Base-by-base conservation (phyloP, 2,113 vertebrate genomes). In the Phyllostomus hastatus region DNA sequence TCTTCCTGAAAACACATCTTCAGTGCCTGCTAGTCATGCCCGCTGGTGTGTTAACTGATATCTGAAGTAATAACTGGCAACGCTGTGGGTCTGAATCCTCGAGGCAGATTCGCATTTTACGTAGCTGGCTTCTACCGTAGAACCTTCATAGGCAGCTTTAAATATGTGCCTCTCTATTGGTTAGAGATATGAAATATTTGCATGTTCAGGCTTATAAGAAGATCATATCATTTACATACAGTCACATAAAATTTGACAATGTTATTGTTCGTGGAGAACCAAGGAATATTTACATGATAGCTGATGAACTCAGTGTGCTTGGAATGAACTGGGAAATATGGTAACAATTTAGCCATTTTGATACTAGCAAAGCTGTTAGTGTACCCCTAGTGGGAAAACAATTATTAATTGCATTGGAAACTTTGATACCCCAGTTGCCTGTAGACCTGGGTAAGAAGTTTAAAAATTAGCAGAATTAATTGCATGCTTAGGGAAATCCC, bases 391-490 rank as follows among this genome's bases (percentile, higher is more conserved):
- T 54, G 28, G 72, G 50, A 84, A 80, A 52, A 66, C 5, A 70
- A 26, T 24, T 75, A 66, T 75, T 96, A 52, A 52, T 95, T 76
- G n/a, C 33, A 11, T 76, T 78, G 31, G 57, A 88, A 82, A 87
- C 33, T 90, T 86, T 16, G 16, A 54, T 76, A 46, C 3, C 46
- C 48, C n/a, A 78, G 12, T 80, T 85, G 14, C 86, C 81, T 75
- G 1, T 85, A 20, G 91, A 69, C 31, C 48, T 89, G 14, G 10
- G 69, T 69, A 78, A 93, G 24, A 92, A 67, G 7, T 88, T 80
- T 81, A 88, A 88, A 70, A 86, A 86, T 52, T 88, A 78, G n/a
- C n/a, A 76, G 85, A 86, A 72, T 54, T 73, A 92, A 90, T 75
- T 90, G 52, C 24, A 82, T 96, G 67, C 83, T 91, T 89, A 82